Percentiles rank a stretch among this genome's conserved stretches.
phyloP scores from a whole-genome alignment of 2,797 vertebrate genomes.

The Hephaestus fuliginosus region DNA sequence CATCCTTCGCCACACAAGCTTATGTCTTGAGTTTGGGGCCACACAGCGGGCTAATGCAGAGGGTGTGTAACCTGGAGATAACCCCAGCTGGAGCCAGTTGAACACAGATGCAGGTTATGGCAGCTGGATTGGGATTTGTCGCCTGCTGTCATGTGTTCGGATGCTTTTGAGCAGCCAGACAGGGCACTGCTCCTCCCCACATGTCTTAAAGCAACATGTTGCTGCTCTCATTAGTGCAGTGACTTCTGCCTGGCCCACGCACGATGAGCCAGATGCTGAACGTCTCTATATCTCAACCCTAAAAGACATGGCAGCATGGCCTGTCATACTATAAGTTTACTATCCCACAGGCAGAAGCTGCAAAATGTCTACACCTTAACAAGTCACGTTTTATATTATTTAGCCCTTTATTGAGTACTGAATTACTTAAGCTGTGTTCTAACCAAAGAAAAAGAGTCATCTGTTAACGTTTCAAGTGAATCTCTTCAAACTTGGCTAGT shows the following conservation, averaged over 20 bases:
- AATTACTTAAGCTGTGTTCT: not conserved
- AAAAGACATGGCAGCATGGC: not conserved
- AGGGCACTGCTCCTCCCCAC: not conserved
- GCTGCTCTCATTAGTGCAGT: conserved; percentile 36
- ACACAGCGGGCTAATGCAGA: conserved; percentile 5
- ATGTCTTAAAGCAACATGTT: conserved; percentile 30
- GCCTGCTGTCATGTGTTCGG: conserved; percentile 9
- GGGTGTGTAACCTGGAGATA: conserved; percentile 9
- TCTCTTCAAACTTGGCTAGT: not conserved
- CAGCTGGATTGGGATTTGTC: conserved; percentile 35
- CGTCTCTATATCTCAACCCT: not conserved
- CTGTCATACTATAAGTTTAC: not conserved
- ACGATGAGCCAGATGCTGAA: conserved; percentile 16
- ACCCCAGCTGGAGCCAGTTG: not conserved
- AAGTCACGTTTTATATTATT: not conserved
- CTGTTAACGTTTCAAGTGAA: not conserved
- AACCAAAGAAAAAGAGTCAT: no score
- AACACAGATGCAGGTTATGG: conserved; percentile 7
- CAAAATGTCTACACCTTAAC: not conserved
- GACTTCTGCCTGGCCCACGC: conserved; percentile 16
- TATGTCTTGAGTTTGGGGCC: conserved; percentile 23
- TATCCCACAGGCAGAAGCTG: not conserved
- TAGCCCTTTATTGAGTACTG: not conserved
- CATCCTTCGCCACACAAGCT: conserved; percentile 32
- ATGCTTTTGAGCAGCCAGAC: conserved; percentile 36